phyloP scores from a whole-genome alignment of 2,797 vertebrate species.

The Poliocrania exsul region DNA sequence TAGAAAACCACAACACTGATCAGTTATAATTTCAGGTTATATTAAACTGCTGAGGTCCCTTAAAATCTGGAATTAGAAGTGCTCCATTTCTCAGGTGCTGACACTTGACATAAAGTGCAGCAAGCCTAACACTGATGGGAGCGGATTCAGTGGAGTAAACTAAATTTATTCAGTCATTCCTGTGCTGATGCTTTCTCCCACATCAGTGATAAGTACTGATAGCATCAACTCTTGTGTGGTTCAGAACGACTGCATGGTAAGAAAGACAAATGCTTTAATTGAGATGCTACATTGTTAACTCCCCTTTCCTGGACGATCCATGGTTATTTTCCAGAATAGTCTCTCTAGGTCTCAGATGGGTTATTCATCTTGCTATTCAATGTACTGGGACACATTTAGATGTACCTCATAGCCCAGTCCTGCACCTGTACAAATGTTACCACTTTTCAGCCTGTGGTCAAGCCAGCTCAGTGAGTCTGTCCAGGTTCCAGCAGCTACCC shows the following conservation, averaged over 20 bases:
- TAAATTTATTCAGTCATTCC: background rate
- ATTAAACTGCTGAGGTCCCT: background rate
- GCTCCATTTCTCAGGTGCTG: background rate
- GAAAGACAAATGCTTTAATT: background rate
- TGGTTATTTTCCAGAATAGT: background rate
- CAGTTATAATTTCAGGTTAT: background rate
- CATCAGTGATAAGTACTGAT: background rate
- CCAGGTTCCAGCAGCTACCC: background rate
- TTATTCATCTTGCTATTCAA: background rate
- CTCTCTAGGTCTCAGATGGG: background rate
- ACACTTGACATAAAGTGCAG: rapidly evolving
- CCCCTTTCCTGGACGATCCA: background rate
- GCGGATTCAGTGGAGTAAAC: background rate
- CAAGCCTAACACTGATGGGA: background rate
- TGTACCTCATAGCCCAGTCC: background rate
- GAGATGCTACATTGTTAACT: background rate
- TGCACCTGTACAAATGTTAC: background rate
- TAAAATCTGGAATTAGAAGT: background rate
- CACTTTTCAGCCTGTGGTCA: background rate
- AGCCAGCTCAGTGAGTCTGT: background rate
- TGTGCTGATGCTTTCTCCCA: background rate
- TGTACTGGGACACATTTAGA: background rate
- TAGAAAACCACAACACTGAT: background rate
- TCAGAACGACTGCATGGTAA: background rate
- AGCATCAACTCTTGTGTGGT: background rate